Percentiles rank a stretch among this genome's conserved stretches.
phyloP scores from a whole-genome alignment of 1,140 invertebrate species.

The Saccostrea echinata region DNA sequence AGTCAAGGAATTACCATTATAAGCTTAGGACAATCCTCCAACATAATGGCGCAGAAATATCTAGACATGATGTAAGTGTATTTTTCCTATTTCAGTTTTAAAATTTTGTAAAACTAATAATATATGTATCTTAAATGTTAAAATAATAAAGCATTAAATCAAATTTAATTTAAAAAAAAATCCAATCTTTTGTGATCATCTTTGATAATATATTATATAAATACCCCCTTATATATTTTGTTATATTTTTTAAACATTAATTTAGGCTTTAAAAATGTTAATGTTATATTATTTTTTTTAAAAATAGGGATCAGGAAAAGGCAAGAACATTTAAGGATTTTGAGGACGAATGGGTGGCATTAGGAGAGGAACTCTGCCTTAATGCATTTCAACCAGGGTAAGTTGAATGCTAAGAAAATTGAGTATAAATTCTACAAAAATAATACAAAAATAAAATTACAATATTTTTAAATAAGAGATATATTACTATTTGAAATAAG shows the following conservation, averaged over 20 bases:
- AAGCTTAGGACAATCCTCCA: background rate
- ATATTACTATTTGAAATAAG: conserved; percentile 1
- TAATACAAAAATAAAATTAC: conserved; percentile 11
- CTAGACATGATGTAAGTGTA: conserved; percentile 12
- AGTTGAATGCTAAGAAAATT: conserved; percentile 8
- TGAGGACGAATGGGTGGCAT: background rate
- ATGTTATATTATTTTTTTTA: conserved; percentile 9
- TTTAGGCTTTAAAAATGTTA: conserved; percentile 8
- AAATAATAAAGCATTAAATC: conserved; percentile 7
- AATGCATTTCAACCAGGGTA: background rate
- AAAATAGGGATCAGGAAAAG: background rate
- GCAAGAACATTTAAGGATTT: background rate
- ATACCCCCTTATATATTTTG: conserved; percentile 13
- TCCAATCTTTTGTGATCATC: background rate
- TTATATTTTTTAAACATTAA: conserved; percentile 21
- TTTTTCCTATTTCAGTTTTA: background rate
- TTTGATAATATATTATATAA: conserved; percentile 12
- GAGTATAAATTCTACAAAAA: conserved; percentile 9
- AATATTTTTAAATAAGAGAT: conserved; percentile 1
- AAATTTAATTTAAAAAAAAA: background rate
- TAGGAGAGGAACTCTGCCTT: background rate
- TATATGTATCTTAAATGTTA: conserved; percentile 24
- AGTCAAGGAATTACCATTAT: conserved; percentile 2
- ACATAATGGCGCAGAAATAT: conserved; percentile 16
- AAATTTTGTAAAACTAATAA: conserved; percentile 25